Percentiles rank a stretch among this genome's conserved stretches.
Conservation (phyloP, 2,797 vertebrate species). For the Clarias fuscus region DNA sequence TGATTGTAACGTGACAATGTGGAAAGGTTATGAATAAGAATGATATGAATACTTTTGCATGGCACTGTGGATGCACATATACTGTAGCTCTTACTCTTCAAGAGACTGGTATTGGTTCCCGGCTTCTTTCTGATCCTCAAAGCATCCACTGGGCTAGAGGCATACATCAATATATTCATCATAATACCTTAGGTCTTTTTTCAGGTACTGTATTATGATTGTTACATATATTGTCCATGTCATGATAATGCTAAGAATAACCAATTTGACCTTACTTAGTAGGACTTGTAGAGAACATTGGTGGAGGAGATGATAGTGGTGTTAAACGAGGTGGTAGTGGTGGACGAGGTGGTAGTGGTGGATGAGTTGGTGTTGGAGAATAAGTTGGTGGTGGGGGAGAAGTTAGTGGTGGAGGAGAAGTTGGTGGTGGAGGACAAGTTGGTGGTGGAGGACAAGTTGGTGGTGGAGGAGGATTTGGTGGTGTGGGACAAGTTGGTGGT, state of each 20-base stretch:
- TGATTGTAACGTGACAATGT: no score
- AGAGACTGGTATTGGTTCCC: slow-evolving; percentile 22
- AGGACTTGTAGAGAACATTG: slow-evolving; percentile 47
- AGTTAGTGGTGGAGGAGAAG: no score
- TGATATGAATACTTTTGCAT: no score
- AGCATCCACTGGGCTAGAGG: slow-evolving; percentile 64
- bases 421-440: no score
- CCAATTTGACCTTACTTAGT: slow-evolving; percentile 39
- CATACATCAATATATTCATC: slow-evolving; percentile 2
- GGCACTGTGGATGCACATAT: neutral
- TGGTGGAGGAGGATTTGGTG: no score
- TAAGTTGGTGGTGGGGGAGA: no score
- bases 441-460: no score
- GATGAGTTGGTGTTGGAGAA: no score
- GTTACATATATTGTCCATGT: slow-evolving; percentile 5
- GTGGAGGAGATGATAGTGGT: slow-evolving; percentile 42
- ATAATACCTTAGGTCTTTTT: neutral
- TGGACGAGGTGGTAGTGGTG: no score
- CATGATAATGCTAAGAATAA: neutral
- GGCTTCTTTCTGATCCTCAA: slow-evolving; percentile 67
- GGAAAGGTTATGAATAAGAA: no score
- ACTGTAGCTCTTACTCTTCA: slow-evolving; percentile 57
- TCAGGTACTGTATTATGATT: neutral
- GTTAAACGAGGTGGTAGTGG: no score
- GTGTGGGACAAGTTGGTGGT: no score